A percentile compares a stretch with the other conserved stretches of the same genome.
Conservation (phyloP, 1,140 invertebrate species). For the Euwallacea fornicatus region DNA sequence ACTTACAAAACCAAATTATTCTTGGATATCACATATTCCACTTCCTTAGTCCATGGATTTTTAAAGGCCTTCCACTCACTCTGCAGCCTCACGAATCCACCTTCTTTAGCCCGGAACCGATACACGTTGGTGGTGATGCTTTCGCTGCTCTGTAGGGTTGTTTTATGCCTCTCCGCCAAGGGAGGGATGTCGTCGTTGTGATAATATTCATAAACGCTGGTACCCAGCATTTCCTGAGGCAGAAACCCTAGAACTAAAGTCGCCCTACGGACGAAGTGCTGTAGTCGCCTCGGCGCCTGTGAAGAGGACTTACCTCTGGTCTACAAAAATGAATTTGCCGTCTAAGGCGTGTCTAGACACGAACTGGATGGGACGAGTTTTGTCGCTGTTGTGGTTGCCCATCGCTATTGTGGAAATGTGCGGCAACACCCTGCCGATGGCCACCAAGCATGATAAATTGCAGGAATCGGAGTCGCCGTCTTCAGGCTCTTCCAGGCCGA, state of each 20-base stretch:
- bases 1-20: constrained; percentile 74
- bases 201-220: constrained; percentile 93
- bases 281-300: background rate
- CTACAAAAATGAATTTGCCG: constrained; percentile 98
- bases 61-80: constrained; percentile 86
- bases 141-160: constrained; percentile 68
- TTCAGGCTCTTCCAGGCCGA: constrained; percentile 65
- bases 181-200: constrained; percentile 80
- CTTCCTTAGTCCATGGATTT: constrained; percentile 91
- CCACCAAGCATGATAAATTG: constrained; percentile 84
- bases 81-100: constrained; percentile 70
- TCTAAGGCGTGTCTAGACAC: constrained; percentile 89
- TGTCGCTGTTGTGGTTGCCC: constrained; percentile 51
- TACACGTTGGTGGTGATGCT: constrained; percentile 72
- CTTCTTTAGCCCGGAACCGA: constrained; percentile 78
- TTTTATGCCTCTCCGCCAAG: constrained; percentile 83
- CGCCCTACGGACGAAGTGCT: constrained; percentile 60
- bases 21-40: constrained; percentile 85
- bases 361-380: constrained; percentile 66
- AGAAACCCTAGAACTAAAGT: constrained; percentile 87
- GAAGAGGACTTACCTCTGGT: constrained; percentile 62
- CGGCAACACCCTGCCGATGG: constrained; percentile 72
- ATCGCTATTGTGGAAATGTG: constrained; percentile 56
- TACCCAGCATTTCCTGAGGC: constrained; percentile 89
- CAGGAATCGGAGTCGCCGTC: constrained; percentile 73